Base-by-base conservation (phyloP, 2,113 vertebrate genomes). In the Cyprinus carpio region DNA sequence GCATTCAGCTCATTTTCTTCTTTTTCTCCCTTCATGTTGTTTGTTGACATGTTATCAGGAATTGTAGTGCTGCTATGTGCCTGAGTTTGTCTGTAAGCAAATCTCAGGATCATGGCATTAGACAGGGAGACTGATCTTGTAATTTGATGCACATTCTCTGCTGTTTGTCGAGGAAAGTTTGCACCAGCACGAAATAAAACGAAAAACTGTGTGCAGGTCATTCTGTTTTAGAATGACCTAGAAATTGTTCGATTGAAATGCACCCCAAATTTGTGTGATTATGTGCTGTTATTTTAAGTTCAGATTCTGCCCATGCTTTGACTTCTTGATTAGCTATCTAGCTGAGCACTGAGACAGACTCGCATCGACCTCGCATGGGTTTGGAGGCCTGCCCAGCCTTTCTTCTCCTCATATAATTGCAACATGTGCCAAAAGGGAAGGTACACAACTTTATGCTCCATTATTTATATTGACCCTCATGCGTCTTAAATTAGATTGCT, bases 401-500 rank as follows among this genome's bases (percentile, higher is more conserved):
- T 81, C 16, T 58, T 40, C 72, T 82, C 54, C 65, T 8, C 34
- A 69, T 75, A 34, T 78, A 87, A 86, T 84, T 18, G 64, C 49
- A 16, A 65, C 40, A 18, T 75, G 64, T 40, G 43, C 51, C 74
- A 43, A 67, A 65, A 80, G 34, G 34, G 77, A 74, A 60, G n/a
- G 62, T 84, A 43, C 81, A 65, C 65, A 81, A 65, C 84, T 69
- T 83, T 54, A 67, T 54, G 75, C 75, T 27, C 27, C 84, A 87
- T 89, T 88, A 83, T 85, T 84, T 81, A 76, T 89, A 83, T 87
- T 77, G 75, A 58, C 40, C 84, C 72, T 34, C 31, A 31, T 64
- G 75, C 67, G 51, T 65, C 75, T 83, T 69, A 86, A 86, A 83
- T 87, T 82, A 82, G 75, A 69, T 31, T 46, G n/a, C 20, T 64